Base-by-base conservation (phyloP, 1,140 invertebrate species). In the Zelostemma sp. region DNA sequence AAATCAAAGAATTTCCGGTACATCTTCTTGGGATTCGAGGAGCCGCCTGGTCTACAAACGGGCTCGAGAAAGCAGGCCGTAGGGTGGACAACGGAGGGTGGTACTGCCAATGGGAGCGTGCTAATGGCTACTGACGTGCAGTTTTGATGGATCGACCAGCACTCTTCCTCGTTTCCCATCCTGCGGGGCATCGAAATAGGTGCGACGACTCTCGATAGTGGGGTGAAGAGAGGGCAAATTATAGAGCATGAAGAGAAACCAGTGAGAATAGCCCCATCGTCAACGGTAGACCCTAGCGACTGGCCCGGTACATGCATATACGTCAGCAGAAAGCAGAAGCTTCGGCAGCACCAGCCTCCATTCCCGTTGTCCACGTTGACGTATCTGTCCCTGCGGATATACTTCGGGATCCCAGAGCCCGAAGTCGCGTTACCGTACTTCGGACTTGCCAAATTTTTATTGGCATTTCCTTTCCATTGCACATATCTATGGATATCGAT, bases 61-160 rank as follows among this genome's bases (percentile, higher is more conserved):
- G 43, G 19, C 50, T 64, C 17, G 15, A 35, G 45, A 40, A 61
- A 68, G 59, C 51, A 64, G 67, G 61, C 73, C 61, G 38, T 60
- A 40, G 71, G 68, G 58, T 74, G 58, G 56, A 55, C 25, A 55
- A 59, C 45, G 51, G 66, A 72, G 70, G 73, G 73, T 74, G 66
- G 55, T 48, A 53, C 60, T 76, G 75, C 80, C 82, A 78, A 79
- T 82, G 85, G 82, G 84, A 86, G 86, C 81, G 85, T 86, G 84
- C 87, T 88, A 88, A 88, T 88, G 87, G 87, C 85, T 86, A 87
- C 84, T 87, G 87, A 87, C 86, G 83, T 83, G 76, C 78, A 80
- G 77, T 82, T 83, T 86, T 88, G 87, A 88, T 88, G 86, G 87
- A 87, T 88, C 84, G 86, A 77, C 80, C 79, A 78, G 75, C 82